Percentiles rank a stretch among this genome's conserved stretches.
Evolutionary conservation across 2,888 invertebrate species (phyloP).

Genomic region (Corbicula japonica): DNA sequence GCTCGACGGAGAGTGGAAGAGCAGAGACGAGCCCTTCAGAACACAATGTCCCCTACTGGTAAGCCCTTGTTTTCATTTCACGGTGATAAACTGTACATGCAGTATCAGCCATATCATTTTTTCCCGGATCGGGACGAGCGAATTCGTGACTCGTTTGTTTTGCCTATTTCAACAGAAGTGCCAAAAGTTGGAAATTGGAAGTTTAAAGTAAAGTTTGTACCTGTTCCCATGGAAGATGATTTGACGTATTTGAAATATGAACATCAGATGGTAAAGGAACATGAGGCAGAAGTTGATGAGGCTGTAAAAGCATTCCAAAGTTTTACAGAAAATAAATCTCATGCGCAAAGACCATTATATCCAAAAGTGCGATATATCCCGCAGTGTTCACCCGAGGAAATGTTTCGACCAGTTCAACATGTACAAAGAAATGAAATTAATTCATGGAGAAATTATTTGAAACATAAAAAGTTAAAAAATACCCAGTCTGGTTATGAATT

Average conservation of each 20-base stretch:
- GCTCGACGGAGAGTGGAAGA: slow-evolving; percentile 74
- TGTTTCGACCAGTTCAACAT: background rate
- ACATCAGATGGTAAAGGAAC: slow-evolving; percentile 20
- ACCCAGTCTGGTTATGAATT: slow-evolving; percentile 13
- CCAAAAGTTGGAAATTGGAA: slow-evolving; percentile 28
- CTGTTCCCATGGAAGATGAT: slow-evolving; percentile 35
- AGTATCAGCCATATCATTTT: slow-evolving; percentile 45
- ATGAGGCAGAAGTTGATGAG: slow-evolving; percentile 40
- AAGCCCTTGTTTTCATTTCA: slow-evolving; percentile 64
- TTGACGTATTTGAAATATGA: slow-evolving; percentile 41
- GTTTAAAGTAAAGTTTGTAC: slow-evolving; percentile 53
- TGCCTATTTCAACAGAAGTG: slow-evolving; percentile 27
- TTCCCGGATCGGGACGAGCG: slow-evolving; percentile 41
- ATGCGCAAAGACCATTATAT: background rate
- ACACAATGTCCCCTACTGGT: slow-evolving; percentile 72
- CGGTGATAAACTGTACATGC: slow-evolving; percentile 44
- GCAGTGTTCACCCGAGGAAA: background rate
- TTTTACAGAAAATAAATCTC: slow-evolving; percentile 32
- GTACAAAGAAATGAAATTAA: too few species aligned
- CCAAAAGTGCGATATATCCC: slow-evolving; percentile 27
- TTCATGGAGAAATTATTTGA: slow-evolving; percentile 12
- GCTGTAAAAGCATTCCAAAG: slow-evolving; percentile 48
- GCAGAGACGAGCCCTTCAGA: slow-evolving; percentile 66
- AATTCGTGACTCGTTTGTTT: slow-evolving; percentile 48
- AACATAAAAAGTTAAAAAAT: background rate